These are phyloP conservation scores for Pilophorus perplexus DNA, from an alignment of 2,888 invertebrate genomes.

Conservation along the genomic window DNA sequence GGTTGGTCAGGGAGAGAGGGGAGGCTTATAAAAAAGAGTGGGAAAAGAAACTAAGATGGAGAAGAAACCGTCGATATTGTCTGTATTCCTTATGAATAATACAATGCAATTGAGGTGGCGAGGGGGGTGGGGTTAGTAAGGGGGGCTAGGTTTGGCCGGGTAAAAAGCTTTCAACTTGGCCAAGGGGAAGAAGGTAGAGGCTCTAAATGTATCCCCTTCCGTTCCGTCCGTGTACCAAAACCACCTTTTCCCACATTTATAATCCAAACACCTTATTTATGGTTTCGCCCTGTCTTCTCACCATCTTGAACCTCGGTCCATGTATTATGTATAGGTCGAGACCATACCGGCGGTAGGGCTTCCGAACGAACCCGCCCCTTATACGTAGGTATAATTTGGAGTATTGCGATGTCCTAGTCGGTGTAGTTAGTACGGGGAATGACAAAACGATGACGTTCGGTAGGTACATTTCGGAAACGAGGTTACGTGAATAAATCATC, in stretches of 20 bases:
- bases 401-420: no score
- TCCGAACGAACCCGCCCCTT: no score
- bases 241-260: conserved; percentile 31
- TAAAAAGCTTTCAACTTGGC: conserved; percentile 28
- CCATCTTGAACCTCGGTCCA: conserved; percentile 1
- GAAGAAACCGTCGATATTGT: conserved; percentile 15
- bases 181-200: conserved; percentile 1
- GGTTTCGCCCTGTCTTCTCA: conserved; percentile 15
- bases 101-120: conserved; percentile 20
- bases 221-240: no score
- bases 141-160: conserved; percentile 10
- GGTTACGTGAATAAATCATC: no score
- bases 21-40: not conserved
- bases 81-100: conserved; percentile 29
- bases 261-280: conserved; percentile 41
- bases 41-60: no score
- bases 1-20: no score
- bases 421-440: no score
- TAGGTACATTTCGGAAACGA: no score
- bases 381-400: no score
- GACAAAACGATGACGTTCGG: no score
- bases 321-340: conserved; percentile 22
- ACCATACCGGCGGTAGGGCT: no score
- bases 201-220: conserved; percentile 22
- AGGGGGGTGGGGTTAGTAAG: no score